phyloP scores from a whole-genome alignment of 2,113 vertebrate genomes.

The Gallinago jamesoni region DNA sequence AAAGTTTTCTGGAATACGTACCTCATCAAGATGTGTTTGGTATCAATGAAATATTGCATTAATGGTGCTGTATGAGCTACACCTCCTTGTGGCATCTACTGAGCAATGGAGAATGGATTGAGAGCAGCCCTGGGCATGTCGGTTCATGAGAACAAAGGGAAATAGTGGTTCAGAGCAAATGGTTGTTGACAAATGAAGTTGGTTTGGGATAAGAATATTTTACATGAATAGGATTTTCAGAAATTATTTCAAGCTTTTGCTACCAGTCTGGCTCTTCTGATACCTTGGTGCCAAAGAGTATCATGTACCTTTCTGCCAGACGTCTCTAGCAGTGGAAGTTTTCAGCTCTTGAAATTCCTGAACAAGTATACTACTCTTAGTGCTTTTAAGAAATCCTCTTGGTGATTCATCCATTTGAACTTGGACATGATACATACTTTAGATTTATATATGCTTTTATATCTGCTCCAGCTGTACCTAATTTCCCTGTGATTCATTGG shows the following conservation, averaged over 20 bases:
- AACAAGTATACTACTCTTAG: background rate
- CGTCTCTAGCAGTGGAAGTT: background rate
- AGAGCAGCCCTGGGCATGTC: too few relatives aligned
- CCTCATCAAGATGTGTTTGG: too few relatives aligned
- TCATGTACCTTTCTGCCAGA: background rate
- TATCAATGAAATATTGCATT: too few relatives aligned
- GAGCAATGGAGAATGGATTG: too few relatives aligned
- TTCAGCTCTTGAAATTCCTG: background rate
- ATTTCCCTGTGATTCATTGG: background rate
- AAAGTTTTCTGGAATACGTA: too few relatives aligned
- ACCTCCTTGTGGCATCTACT: too few relatives aligned
- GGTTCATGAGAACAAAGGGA: background rate
- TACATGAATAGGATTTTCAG: background rate
- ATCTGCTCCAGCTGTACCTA: background rate
- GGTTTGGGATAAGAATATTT: background rate
- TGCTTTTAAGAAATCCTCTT: background rate
- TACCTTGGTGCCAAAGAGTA: background rate
- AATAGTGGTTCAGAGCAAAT: background rate
- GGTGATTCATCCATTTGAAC: background rate
- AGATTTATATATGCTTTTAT: background rate
- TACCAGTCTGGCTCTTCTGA: background rate
- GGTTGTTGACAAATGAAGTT: background rate
- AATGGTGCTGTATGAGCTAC: too few relatives aligned
- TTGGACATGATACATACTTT: background rate
- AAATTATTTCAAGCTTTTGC: background rate